Evolutionary conservation across 2,113 vertebrate genomes (phyloP), one percentile per base, ranked within the genome.

Genomic region (Protobothrops mucrosquamatus): DNA sequence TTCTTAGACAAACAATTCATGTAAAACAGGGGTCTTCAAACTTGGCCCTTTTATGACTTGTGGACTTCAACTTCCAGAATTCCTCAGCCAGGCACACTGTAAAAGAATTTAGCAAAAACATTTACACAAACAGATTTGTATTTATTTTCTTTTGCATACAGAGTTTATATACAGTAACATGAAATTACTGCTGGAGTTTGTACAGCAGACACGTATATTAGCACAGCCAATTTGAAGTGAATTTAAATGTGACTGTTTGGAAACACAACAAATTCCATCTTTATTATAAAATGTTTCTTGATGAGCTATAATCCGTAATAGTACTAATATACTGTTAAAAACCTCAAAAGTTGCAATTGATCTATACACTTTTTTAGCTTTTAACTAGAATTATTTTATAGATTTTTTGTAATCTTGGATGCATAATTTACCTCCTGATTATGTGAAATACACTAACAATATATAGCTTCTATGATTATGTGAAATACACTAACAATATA

Each of bases 121-220:
- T 97, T 97, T 97, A 97, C 96, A 97, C 97, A 98, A 98, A 98
- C 95, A 96, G 96, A 95, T 97, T 97, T 97, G 96, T 97, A 96
- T 98, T 98, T 98, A 98, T 98, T 98, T 98, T 98, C 96, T 96
- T 97, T 97, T 98, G 98, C 97, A 98, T 97, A 96, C 97, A 97
- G 95, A 91, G 95, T 96, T 97, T 98, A 98, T 97, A 97, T 98
- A 98, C 98, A 98, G 97, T 98, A 97, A 98, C 96, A 97, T 96
- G 12, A 97, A 97, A 96, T 98, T 97, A 97, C 97, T 95, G 94
- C 95, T 97, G 95, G 97, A 96, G 96, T 96, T 96, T 94, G 96
- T 97, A 98, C 96, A 98, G 97, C 96, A 97, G 96, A 96, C 96
- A 95, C 94, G 95, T 96, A 95, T 97, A 97, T 95, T 96, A 96